phyloP scores from a whole-genome alignment of 2,888 invertebrate species.

The Ariolimax columbianus region DNA sequence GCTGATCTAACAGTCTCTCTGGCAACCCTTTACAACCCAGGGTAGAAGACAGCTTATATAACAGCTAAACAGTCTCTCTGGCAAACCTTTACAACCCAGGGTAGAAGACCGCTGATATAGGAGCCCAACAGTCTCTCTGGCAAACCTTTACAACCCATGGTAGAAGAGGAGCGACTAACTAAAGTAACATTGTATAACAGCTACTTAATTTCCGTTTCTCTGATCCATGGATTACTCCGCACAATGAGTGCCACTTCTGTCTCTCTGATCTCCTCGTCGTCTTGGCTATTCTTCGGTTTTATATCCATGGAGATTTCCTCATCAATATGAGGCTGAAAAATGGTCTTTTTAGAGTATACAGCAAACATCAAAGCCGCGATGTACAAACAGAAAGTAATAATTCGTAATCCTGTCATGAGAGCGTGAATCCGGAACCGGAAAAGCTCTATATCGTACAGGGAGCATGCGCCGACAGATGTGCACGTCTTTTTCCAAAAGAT shows the following conservation, averaged over 20 bases:
- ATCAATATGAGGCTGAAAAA: slow-evolving; percentile 27
- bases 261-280: neutral
- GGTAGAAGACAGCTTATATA: too few relatives aligned
- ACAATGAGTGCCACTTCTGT: neutral
- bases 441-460: slow-evolving; percentile 62
- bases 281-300: too few relatives aligned
- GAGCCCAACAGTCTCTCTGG: too few relatives aligned
- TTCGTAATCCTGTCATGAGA: slow-evolving; percentile 13
- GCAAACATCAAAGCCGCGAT: neutral
- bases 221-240: neutral
- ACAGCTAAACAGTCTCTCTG: too few relatives aligned
- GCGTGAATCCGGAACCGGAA: slow-evolving; percentile 53
- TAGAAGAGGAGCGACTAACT: too few relatives aligned
- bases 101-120: too few relatives aligned
- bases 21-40: too few relatives aligned
- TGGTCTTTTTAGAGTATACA: slow-evolving; percentile 5
- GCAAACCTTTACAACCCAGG: too few relatives aligned
- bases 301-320: neutral
- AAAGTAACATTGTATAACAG: too few relatives aligned
- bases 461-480: slow-evolving; percentile 62
- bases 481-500: slow-evolving; percentile 63
- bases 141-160: too few relatives aligned
- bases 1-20: too few relatives aligned
- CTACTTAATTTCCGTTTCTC: slow-evolving; percentile 4
- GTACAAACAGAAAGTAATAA: neutral